Evolutionary conservation across 37 sponge, comb jelly and placozoan species (phyloP), one percentile per base, ranked within the genome.

Genomic region (Haliclona indistincta): DNA sequence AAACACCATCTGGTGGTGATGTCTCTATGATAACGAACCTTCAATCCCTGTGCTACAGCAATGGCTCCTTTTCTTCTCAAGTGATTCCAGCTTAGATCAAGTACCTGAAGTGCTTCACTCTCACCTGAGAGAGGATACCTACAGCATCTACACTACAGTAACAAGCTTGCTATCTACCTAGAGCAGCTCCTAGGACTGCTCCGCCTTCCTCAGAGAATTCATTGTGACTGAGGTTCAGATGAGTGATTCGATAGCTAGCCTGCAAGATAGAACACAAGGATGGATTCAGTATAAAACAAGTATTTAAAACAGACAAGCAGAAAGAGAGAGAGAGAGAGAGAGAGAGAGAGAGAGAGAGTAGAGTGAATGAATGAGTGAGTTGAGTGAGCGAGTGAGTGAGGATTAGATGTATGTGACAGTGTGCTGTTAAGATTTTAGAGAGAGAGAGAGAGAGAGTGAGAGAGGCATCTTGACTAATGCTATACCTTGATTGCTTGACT

Each of bases 41-140:
- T 89, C 44, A 97, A 60, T 37, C 96, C 93, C 61, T 65, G 61
- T 23, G 97, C 99, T 36, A 98, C 43, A n/a, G 96, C 93, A 28
- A 78, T 69, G 25, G 95, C 95, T 65, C 99, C 99, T 64, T 89
- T 92, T 43, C 96, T 75, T 34, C 96, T 36, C 8, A 98, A 58
- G 55, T 86, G 72, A 83, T 98, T 98, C 99, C 99, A 98, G 37
- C 96, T 92, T 13, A 98, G 83, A 61, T 95, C 83, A 30, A 98
- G 86, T 5, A 52, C 56, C 56, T 89, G 79, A 22, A 98, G 75
- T 17, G 75, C 84, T 71, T 95, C 95, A 73, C 90, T 95, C 22
- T 91, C 94, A 63, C 61, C 94, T 93, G 64, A 25, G 20, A 34
- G 7, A 36, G 29, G 7, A 58, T n/a, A 19, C 33, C 7, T 61